A percentile compares a stretch with the other conserved stretches of the same genome.
Conservation (phyloP, 2,888 invertebrate species). For the Lithophane socia region DNA sequence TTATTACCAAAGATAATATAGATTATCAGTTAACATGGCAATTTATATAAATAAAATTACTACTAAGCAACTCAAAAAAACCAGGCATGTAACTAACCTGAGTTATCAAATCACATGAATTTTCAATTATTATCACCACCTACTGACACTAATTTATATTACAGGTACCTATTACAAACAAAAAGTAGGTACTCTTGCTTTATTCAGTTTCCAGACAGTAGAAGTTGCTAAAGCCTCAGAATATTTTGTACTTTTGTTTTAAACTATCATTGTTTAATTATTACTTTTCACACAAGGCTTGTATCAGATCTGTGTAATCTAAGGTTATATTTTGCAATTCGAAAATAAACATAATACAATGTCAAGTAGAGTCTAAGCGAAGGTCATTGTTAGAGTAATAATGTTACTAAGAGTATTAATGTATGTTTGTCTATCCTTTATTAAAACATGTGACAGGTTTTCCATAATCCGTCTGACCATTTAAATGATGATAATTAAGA, state of each 20-base stretch:
- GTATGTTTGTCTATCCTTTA: background rate
- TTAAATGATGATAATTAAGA: background rate
- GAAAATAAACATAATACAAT: constrained; percentile 39
- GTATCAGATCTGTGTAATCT: constrained; percentile 23
- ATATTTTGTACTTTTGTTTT: constrained; percentile 4
- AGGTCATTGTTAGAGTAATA: constrained; percentile 36
- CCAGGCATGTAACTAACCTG: constrained; percentile 5
- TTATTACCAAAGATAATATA: constrained; percentile 48
- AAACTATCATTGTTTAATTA: constrained; percentile 11
- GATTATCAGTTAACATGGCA: constrained; percentile 41
- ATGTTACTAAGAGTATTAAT: background rate
- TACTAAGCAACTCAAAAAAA: constrained; percentile 7
- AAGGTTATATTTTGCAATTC: constrained; percentile 36
- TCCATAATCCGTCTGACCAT: background rate
- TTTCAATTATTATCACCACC: constrained; percentile 27
- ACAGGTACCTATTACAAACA: background rate
- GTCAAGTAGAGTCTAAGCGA: constrained; percentile 37
- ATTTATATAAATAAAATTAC: constrained; percentile 12
- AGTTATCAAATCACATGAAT: constrained; percentile 30
- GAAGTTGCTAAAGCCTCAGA: constrained; percentile 1
- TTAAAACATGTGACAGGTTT: background rate
- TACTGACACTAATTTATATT: constrained; percentile 12
- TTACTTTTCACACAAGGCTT: constrained; percentile 33
- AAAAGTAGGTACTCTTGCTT: background rate
- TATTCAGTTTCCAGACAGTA: background rate